Base-by-base conservation (phyloP, 2,888 invertebrate genomes). In the Hypomecis punctinalis region DNA sequence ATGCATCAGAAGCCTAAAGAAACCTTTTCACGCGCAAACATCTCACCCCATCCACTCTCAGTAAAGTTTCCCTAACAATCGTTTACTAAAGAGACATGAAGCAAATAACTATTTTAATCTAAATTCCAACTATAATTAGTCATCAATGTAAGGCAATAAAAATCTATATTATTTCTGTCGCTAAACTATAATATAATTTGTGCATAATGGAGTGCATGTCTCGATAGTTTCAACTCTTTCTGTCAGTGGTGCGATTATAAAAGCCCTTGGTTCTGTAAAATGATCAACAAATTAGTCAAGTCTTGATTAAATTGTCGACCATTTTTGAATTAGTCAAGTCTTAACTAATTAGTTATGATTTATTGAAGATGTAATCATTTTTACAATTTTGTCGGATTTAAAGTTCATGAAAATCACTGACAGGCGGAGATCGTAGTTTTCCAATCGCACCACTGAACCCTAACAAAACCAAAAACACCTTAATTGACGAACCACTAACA, bases 401-500 rank as follows among this genome's bases (percentile, higher is more conserved):
- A n/a, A 43, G 2, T 11, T 11, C 43, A 9, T 33, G 7, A 40
- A 23, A 23, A 9, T n/a, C 5, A 6, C 4, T 23, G n/a, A 6
- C 6, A 33, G 5, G 4, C 9, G 4, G 23, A 11, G 23, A 23
- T 4, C 23, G 35, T 42, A 13, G 45, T 46, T 57, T 51, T 45
- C 36, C 36, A 51, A 79, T 73, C 74, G 73, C 70, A 74, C 78
- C 76, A 76, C 63, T 61, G 69, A 66, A 69, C 68, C 62, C 78
- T 73, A 82, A 73, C 82, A 53, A 67, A 80, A 76, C 71, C 75
- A 70, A 72, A 74, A 75, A 74, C 76, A 75, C 68, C 79, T 76
- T 91, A 91, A 91, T 91, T 91, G 91, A 91, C 91, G 71, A 85
- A 90, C 90, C 87, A 88, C 88, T 84, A 85, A 84, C 71, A 90